A percentile compares a stretch with the other conserved stretches of the same genome.
Conservation (phyloP, 2,797 vertebrate species). For the Gobionotothen gibberifrons region DNA sequence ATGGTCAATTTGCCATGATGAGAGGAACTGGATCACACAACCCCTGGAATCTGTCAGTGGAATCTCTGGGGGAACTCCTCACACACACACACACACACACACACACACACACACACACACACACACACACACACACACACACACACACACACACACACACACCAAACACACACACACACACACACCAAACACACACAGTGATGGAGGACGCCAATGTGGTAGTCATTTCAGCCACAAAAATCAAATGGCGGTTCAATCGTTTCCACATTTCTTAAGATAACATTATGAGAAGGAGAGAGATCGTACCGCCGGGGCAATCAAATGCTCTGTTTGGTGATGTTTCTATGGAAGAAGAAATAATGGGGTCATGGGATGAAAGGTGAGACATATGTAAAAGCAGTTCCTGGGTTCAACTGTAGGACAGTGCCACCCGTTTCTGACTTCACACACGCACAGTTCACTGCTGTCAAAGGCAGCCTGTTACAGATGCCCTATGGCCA, state of each 20-base stretch:
- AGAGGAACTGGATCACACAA: constrained; percentile 76
- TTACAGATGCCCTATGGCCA: constrained; percentile 67
- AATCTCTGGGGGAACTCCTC: constrained; percentile 56
- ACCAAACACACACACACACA: constrained; percentile 26
- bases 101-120: constrained; percentile 27
- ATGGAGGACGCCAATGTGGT: constrained; percentile 79
- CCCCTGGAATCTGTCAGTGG: constrained; percentile 73
- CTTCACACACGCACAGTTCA: constrained; percentile 64
- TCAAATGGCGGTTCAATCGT: constrained; percentile 84
- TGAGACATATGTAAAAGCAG: constrained; percentile 77
- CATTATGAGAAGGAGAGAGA: constrained; percentile 82
- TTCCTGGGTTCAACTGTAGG: constrained; percentile 74
- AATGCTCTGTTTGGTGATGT: constrained; percentile 77
- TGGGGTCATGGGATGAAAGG: constrained; percentile 82
- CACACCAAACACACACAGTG: constrained; percentile 35
- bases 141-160: constrained; percentile 35
- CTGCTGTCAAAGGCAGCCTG: constrained; percentile 72
- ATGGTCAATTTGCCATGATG: constrained; percentile 83
- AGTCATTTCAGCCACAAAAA: constrained; percentile 84
- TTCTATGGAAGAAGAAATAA: constrained; percentile 80
- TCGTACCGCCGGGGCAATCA: constrained; percentile 77
- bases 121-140: constrained; percentile 25
- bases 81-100: constrained; percentile 15
- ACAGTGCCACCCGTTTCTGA: constrained; percentile 79
- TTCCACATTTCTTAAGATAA: constrained; percentile 89